These are phyloP conservation scores for Anthopleura xanthogrammica DNA, from an alignment of 92 coral and sea anemone species.

Conservation along the genomic window DNA sequence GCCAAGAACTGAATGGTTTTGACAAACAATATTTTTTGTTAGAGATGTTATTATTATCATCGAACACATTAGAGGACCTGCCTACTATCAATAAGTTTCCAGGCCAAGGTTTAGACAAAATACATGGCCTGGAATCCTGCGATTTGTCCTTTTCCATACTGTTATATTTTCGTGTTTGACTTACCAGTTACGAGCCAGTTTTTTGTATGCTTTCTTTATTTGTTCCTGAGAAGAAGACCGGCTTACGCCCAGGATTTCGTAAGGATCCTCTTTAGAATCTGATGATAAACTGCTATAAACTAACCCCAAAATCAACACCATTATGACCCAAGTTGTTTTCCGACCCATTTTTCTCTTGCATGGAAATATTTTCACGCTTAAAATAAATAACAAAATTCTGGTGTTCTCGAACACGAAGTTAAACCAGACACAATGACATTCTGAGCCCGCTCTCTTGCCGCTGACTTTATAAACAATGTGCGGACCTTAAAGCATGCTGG, in stretches of 20 bases:
- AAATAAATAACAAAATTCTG: not conserved
- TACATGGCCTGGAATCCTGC: not conserved
- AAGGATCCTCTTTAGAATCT: constrained; percentile 73
- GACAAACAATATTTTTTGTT: no score
- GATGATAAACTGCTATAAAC: constrained; percentile 20
- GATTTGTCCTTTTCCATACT: not conserved
- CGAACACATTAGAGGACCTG: no score
- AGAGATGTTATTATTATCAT: no score
- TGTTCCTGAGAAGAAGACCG: constrained; percentile 77
- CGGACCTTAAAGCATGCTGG: constrained; percentile 19
- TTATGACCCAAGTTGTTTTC: not conserved
- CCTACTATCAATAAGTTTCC: not conserved
- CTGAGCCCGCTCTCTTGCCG: constrained; percentile 39
- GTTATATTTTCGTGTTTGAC: not conserved
- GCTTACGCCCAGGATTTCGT: constrained; percentile 76
- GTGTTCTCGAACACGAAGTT: not conserved
- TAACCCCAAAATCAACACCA: constrained; percentile 17
- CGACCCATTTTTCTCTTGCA: not conserved
- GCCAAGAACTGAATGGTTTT: no score
- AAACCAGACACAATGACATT: not conserved
- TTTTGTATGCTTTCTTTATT: constrained; percentile 87
- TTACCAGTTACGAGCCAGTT: constrained; percentile 94
- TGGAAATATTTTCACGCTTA: not conserved
- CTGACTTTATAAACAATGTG: constrained; percentile 39
- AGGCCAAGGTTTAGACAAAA: not conserved